phyloP scores from a whole-genome alignment of 1,140 invertebrate species.

The Panonychus citri region DNA sequence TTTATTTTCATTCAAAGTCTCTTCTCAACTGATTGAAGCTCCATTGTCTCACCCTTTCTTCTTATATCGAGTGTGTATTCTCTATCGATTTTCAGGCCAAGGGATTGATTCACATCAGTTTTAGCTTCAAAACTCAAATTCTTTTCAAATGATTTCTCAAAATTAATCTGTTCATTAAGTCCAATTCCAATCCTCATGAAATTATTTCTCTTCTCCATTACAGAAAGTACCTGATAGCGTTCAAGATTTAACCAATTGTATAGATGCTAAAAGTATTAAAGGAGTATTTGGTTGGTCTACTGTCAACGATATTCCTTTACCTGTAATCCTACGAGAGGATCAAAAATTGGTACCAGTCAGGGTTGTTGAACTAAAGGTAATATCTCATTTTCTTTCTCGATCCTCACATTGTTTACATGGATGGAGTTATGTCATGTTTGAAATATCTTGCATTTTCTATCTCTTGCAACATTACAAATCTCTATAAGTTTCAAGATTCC shows the following conservation, averaged over 20 bases:
- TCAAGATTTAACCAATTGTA: slow-evolving; percentile 10
- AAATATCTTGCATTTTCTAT: not conserved
- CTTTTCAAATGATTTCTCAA: no score
- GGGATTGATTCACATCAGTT: no score
- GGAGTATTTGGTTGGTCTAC: slow-evolving; percentile 72
- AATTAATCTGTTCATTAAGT: no score
- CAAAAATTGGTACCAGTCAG: slow-evolving; percentile 72
- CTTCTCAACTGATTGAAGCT: no score
- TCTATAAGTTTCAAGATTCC: not conserved
- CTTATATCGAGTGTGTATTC: no score
- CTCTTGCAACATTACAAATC: not conserved
- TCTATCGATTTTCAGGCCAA: no score
- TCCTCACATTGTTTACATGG: slow-evolving; percentile 20
- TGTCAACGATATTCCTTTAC: slow-evolving; percentile 58
- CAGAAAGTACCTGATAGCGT: no score
- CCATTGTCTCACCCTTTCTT: no score
- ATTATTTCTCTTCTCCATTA: no score
- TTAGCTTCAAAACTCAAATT: no score
- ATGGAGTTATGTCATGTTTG: not conserved
- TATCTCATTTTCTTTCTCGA: slow-evolving; percentile 29
- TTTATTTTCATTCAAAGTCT: no score
- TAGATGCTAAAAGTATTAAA: slow-evolving; percentile 51
- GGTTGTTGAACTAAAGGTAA: slow-evolving; percentile 48
- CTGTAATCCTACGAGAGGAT: slow-evolving; percentile 53
- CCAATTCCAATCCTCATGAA: no score